Conservation (phyloP, 2,113 vertebrate species). For the Chiloscyllium plagiosum region DNA sequence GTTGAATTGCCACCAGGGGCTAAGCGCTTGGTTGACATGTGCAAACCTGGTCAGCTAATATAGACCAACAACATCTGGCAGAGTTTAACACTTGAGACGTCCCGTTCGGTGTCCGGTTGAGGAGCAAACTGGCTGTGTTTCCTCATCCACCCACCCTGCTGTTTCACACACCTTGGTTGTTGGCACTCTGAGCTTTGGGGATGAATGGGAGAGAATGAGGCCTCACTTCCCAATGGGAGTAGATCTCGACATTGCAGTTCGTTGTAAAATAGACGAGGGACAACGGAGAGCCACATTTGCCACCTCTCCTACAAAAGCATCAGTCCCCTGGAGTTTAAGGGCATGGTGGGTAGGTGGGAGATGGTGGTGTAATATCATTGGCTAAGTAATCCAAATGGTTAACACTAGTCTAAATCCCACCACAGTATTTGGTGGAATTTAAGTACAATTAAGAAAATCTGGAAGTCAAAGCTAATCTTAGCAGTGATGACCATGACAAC, state of each 20-base stretch:
- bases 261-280: background rate
- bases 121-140: background rate
- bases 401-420: too few relatives aligned
- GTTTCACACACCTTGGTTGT: background rate
- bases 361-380: too few relatives aligned
- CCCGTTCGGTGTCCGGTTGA: background rate
- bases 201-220: background rate
- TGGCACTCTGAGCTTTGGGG: background rate
- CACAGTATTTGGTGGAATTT: too few relatives aligned
- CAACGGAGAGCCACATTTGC: background rate
- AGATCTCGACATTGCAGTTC: background rate
- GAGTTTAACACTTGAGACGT: background rate
- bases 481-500: too few relatives aligned
- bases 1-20: background rate
- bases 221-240: background rate
- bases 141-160: background rate
- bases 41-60: background rate
- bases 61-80: too few relatives aligned
- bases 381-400: too few relatives aligned
- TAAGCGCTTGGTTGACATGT: background rate
- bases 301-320: background rate
- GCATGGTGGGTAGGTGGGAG: too few relatives aligned
- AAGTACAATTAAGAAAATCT: too few relatives aligned
- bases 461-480: too few relatives aligned
- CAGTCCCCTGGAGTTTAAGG: too few relatives aligned